phyloP scores from a whole-genome alignment of 2,797 vertebrate species.

The Lagodon rhomboides region DNA sequence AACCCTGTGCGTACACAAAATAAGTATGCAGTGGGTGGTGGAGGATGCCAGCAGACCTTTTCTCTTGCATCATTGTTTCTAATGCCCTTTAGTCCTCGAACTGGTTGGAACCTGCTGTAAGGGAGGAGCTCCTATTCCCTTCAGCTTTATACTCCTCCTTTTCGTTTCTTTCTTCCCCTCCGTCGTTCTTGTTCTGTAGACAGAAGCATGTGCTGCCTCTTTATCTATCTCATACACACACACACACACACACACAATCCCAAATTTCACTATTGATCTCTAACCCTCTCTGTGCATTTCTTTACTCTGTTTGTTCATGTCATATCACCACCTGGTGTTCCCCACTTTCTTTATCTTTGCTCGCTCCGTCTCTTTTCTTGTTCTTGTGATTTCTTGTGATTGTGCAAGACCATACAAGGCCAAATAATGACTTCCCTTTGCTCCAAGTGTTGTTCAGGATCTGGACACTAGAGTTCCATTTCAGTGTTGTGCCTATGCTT shows the following conservation, averaged over 20 bases:
- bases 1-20: slow-evolving; percentile 45
- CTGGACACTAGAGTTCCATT: slow-evolving; percentile 51
- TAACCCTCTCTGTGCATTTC: slow-evolving; percentile 18
- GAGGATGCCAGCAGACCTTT: slow-evolving; percentile 77
- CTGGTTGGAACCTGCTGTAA: slow-evolving; percentile 87
- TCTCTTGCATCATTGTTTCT: slow-evolving; percentile 85
- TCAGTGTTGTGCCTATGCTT: slow-evolving; percentile 50
- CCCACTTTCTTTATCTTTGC: slow-evolving; percentile 27
- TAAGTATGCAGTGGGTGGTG: slow-evolving; percentile 63
- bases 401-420: slow-evolving; percentile 76
- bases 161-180: slow-evolving; percentile 60
- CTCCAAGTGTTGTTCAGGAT: slow-evolving; percentile 7
- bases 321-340: slow-evolving; percentile 40
- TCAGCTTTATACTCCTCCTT: slow-evolving; percentile 69
- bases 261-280: slow-evolving; percentile 40
- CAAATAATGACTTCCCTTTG: background rate
- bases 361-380: slow-evolving; percentile 47
- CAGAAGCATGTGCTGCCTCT: slow-evolving; percentile 41
- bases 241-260: slow-evolving; percentile 22
- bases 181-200: slow-evolving; percentile 51
- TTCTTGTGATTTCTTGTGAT: no score
- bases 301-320: slow-evolving; percentile 28
- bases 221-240: slow-evolving; percentile 31
- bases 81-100: slow-evolving; percentile 85
- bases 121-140: slow-evolving; percentile 78